Base-by-base conservation (phyloP, 2,113 vertebrate genomes). In the Lampris megalopsis region DNA sequence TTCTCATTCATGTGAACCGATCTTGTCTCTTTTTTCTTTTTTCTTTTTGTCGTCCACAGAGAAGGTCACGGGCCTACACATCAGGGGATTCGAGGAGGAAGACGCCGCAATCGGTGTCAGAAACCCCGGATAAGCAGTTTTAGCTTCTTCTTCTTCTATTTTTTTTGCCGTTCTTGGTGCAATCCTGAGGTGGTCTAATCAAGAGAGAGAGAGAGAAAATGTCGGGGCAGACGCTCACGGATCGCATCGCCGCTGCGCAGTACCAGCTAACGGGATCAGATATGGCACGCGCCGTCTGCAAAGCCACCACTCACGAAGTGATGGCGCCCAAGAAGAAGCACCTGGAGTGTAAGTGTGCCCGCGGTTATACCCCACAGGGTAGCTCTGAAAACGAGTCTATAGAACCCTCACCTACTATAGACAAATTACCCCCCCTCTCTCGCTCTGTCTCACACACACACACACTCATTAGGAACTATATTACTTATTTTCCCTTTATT, bases 241-340 rank as follows among this genome's bases (percentile, higher is more conserved):
- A 99, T 94, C 96, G 97, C 93, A 99, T 99, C 90, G 97, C 97
- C 82, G 97, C 97, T 85, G 97, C 97, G 92, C 97, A 98, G 90
- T 97, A 99, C 95, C 97, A 97, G 91, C 96, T 99, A 83, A 98
- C 97, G 67, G 97, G 97, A 91, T 98, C 97, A 5, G 97, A 97
- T 71, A 97, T 99, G 72, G 97, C 97, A 71, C 96, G 97, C 73
- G 96, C 96, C 42, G 97, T 99, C 88, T 99, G 97, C 95, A 99
- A 99, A 93, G 97, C 97, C 81, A 99, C 97, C 93, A 99, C 97
- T 88, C 97, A 99, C 80, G 97, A 99, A 92, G 97, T 99, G 93
- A 98, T 98, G 97, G 97, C 96, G 89, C 97, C 97, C 93, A 99
- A 99, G 96, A 99, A 99, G 59, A 99, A 99, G 92, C 97, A 99